Evolutionary conservation across 2,113 vertebrate species (phyloP).

Genomic region (Brevimyrus niger): DNA sequence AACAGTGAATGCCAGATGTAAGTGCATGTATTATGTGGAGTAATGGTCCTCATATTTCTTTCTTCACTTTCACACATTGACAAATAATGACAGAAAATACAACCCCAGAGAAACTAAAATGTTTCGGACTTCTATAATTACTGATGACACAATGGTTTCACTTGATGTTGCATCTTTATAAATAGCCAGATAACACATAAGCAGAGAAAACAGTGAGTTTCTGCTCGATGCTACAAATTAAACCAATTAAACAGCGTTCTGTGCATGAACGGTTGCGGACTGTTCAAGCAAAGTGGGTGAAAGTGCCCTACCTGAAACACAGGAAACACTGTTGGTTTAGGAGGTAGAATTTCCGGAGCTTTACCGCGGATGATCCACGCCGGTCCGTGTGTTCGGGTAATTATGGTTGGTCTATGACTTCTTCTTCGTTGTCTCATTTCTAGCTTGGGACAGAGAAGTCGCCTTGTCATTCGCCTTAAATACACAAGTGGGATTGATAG

Average conservation of each 20-base stretch:
- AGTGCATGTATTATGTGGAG: neutral
- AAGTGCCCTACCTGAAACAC: neutral
- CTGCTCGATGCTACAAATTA: neutral
- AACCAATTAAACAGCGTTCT: neutral
- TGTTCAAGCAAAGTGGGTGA: neutral
- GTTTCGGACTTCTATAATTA: neutral
- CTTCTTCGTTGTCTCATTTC: neutral
- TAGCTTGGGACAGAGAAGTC: neutral
- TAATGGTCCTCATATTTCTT: neutral
- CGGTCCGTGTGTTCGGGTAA: neutral
- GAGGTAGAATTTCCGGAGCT: neutral
- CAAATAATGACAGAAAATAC: neutral
- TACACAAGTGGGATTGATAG: neutral
- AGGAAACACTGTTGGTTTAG: neutral
- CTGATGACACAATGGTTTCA: neutral
- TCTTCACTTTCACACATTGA: neutral
- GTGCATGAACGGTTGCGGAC: neutral
- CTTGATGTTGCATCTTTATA: neutral
- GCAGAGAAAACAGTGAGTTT: neutral
- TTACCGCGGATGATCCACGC: neutral
- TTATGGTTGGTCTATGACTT: neutral
- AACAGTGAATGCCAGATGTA: neutral
- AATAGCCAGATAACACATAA: neutral
- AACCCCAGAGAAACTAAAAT: neutral
- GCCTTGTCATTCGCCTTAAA: neutral